Evolutionary conservation across 2,113 vertebrate species (phyloP).

Genomic region (Lepidothrix coronata): DNA sequence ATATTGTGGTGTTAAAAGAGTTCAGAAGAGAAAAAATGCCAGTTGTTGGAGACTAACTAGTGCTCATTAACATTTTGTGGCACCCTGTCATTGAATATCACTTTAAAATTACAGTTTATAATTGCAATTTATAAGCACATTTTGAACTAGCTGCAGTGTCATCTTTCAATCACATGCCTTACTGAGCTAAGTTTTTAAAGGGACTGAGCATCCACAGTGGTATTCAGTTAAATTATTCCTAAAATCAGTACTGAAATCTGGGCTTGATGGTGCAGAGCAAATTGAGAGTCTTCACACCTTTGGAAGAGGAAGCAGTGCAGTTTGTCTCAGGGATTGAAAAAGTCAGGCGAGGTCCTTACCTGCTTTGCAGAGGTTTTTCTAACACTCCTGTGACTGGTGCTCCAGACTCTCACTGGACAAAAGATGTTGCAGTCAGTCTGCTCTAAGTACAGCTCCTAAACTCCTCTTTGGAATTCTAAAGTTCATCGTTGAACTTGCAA

Average conservation of each 20-base stretch:
- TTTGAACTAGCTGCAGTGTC: not conserved
- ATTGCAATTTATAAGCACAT: not conserved
- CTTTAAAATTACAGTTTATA: not conserved
- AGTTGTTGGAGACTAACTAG: not conserved
- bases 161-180: not conserved
- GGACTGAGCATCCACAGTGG: not conserved
- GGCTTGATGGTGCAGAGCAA: not conserved
- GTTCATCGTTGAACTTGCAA: not conserved
- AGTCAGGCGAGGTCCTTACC: not conserved
- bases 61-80: not conserved
- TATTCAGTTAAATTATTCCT: not conserved
- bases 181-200: not conserved
- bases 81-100: not conserved
- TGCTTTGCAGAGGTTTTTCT: not conserved
- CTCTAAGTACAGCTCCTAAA: not conserved
- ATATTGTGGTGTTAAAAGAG: not conserved
- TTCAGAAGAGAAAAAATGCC: not conserved
- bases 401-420: not conserved
- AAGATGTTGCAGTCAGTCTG: not conserved
- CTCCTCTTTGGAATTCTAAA: not conserved
- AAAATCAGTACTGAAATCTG: not conserved
- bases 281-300: not conserved
- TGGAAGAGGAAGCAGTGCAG: not conserved
- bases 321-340: not conserved
- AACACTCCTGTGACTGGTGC: not conserved